Percentiles rank a stretch among this genome's conserved stretches.
Evolutionary conservation across 1,140 invertebrate genomes (phyloP).

Genomic region (Uloborus diversus): DNA sequence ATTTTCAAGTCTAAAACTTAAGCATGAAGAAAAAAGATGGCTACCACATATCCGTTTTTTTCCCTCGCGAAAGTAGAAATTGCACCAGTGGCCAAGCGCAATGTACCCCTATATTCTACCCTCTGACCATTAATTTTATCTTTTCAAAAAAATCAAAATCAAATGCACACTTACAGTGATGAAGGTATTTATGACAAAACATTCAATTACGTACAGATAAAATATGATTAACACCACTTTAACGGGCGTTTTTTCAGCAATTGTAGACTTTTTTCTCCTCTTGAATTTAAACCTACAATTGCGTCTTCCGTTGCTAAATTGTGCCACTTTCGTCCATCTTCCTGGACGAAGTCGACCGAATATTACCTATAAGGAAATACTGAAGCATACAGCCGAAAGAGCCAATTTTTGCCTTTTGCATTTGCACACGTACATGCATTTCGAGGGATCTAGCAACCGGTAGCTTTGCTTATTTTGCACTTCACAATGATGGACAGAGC

Average conservation of each 20-base stretch:
- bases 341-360: constrained; percentile 21
- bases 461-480: not conserved
- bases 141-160: too few species aligned
- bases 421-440: not conserved
- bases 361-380: not conserved
- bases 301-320: constrained; percentile 38
- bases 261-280: constrained; percentile 19
- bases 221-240: too few species aligned
- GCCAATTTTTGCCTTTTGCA: not conserved
- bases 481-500: not conserved
- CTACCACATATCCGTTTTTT: too few species aligned
- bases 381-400: not conserved
- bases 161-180: too few species aligned
- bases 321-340: constrained; percentile 31
- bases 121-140: too few species aligned
- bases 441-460: not conserved
- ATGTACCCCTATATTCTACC: too few species aligned
- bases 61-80: too few species aligned
- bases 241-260: not conserved
- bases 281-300: constrained; percentile 24
- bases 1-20: too few species aligned
- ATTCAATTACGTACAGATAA: too few species aligned
- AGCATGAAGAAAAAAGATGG: too few species aligned
- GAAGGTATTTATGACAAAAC: too few species aligned
- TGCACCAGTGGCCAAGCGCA: too few species aligned